Evolutionary conservation across 2,113 vertebrate species (phyloP), one percentile per base, ranked within the genome.

Genomic region (Aix galericulata): DNA sequence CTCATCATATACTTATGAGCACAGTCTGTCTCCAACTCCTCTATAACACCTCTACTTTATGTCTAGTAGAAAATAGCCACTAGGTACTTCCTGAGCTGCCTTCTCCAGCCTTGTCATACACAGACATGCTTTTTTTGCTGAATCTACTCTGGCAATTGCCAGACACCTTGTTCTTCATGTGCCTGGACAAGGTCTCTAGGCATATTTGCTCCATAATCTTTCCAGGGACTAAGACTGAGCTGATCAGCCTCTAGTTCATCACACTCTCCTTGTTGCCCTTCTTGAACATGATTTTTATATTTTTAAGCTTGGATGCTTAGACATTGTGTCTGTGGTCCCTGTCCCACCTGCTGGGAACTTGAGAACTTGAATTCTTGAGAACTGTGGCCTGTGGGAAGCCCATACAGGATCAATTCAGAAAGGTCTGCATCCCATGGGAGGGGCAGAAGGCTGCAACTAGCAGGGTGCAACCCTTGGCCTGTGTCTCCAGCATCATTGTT

Each of bases 391-490:
- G 20, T 22, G 20, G 20, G 46, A 48, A 48, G 46, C 20, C 46
- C 46, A 48, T 21, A 48, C 11, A 48, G 46, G 46, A 48, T 48
- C 46, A 21, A 10, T 48, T 48, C 18, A 48, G 46, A 48, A 48
- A 48, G 20, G 20, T 10, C 46, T 48, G 46, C 46, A 21, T 48
- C 46, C 46, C 11, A 10, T 48, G 46, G 46, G 46, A 48, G 20
- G 46, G 46, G 21, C 46, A 48, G 20, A 21, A 48, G 46, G 20
- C 6, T 48, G 46, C 46, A 22, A 48, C 46, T 21, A 21, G 46
- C 23, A 55, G 13, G 4, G 4, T 68, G 3, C 0, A 0, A 53
- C 7, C 9, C 22, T 46, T 46, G 11, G 42, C 6, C 14, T 42
- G 7, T 31, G 20, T 36, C 44, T 83, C 23, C 36, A 72, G 13